Evolutionary conservation across 53 echinoderm and acorn worm genomes (phyloP), one percentile per base, ranked within the genome.

Genomic region (Patiria pectinifera): DNA sequence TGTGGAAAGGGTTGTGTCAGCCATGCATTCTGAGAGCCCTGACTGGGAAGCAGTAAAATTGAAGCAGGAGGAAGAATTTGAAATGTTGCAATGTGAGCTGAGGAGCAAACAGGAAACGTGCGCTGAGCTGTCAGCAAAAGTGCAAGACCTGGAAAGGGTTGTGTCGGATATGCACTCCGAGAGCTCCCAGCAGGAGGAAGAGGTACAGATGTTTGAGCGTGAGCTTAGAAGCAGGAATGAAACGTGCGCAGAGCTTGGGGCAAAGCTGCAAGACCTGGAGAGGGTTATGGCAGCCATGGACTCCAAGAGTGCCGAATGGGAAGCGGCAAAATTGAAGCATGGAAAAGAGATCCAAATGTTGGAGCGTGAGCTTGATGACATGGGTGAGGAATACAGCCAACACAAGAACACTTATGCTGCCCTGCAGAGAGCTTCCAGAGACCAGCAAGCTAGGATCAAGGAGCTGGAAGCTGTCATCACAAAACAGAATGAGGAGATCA

Each of bases 291-390:
- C 78, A 78, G 89, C 78, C 18, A 69, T 12, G 47, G 13, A 82
- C 46, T n/a, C 8, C 69, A 90, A 81, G 69, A 77, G 69, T 10
- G 19, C 47, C 6, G 90, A 90, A 22, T 47, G 1, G 81, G 69
- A 90, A 81, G 48, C 45, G 15, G 69, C 25, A 15, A 80, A 90
- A 69, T 66, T 14, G 25, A 66, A 69, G 47, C 80, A 25, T 69
- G 69, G 80, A 22, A 47, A 79, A n/a, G 81, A 90, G 46, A 53
- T 90, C 66, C 44, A 69, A 62, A 80, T 26, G 15, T 35, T 90
- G 90, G 62, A 90, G 82, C 9, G 69, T 19, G 80, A 90, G 22
- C 90, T 90, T 9, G 90, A 90, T 46, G 69, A 90, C 63, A 21
- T 81, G 0, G 81, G 66, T 2, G 90, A 90, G 4, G 81, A 80